These are phyloP conservation scores for Myotis lucifugus DNA, from an alignment of 2,113 vertebrate species.

Conservation along the genomic window DNA sequence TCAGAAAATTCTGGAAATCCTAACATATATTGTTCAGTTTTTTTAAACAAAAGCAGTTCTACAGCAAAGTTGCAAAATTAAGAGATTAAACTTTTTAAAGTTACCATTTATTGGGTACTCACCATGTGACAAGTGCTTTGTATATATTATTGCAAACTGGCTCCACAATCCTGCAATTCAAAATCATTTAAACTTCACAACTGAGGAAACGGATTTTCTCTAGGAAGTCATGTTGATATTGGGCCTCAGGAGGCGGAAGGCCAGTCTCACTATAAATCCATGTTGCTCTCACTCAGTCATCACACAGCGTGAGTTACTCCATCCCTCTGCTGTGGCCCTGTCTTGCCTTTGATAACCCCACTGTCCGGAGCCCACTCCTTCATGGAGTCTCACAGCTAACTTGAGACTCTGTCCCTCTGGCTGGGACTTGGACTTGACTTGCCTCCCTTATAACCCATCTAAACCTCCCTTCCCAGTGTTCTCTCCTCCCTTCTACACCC, in stretches of 20 bases:
- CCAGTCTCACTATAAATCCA: not conserved
- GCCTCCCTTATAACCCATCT: not conserved
- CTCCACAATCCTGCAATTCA: not conserved
- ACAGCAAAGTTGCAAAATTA: not conserved
- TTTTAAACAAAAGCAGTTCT: not conserved
- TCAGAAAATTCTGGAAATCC: not conserved
- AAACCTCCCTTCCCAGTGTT: not conserved
- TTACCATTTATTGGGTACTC: not conserved
- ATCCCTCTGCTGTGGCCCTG: not conserved
- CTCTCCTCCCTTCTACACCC: not conserved
- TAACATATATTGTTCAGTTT: not conserved
- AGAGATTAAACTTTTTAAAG: not conserved
- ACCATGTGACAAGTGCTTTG: not conserved
- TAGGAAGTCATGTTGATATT: not conserved
- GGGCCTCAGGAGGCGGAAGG: not conserved
- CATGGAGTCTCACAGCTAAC: not conserved
- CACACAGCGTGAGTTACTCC: too few species aligned
- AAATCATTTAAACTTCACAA: slow-evolving; percentile 15
- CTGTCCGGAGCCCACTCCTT: not conserved
- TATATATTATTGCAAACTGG: not conserved
- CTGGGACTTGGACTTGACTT: too few species aligned
- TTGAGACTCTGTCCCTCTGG: not conserved
- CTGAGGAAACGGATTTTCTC: not conserved
- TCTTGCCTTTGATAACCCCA: not conserved
- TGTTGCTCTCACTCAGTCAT: not conserved